Evolutionary conservation across 2,113 vertebrate genomes (phyloP).

Genomic region (Cochlearius cochlearius): DNA sequence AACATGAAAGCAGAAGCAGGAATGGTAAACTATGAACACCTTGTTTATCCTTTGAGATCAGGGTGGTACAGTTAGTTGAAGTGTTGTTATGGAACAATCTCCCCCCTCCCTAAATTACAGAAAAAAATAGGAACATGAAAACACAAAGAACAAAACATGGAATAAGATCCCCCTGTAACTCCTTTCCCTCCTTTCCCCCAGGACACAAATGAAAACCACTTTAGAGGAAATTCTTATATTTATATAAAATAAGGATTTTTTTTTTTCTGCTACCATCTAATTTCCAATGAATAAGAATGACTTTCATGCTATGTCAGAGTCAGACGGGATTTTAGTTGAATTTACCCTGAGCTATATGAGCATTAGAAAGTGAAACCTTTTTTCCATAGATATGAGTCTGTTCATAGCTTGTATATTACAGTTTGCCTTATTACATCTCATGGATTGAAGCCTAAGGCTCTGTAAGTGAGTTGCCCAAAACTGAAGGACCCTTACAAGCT

Average conservation of each 20-base stretch:
- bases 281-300: constrained; percentile 82
- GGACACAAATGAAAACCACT: constrained; percentile 51
- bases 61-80: not conserved
- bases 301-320: constrained; percentile 68
- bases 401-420: constrained; percentile 35
- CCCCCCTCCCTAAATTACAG: not conserved
- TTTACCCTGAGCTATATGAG: constrained; percentile 65
- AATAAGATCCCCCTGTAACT: not conserved
- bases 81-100: not conserved
- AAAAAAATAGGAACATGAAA: not conserved
- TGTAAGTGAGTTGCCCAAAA: constrained; percentile 22
- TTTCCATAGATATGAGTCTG: constrained; percentile 39
- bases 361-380: constrained; percentile 44
- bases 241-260: constrained; percentile 59
- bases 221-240: constrained; percentile 56
- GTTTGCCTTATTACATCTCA: constrained; percentile 52
- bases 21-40: not conserved
- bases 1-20: not conserved
- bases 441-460: constrained; percentile 46
- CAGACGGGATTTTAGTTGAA: constrained; percentile 41
- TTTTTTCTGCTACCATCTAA: constrained; percentile 64
- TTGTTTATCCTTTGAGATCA: not conserved
- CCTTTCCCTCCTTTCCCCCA: constrained; percentile 34
- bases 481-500: constrained; percentile 49
- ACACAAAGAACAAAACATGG: not conserved